These are phyloP conservation scores for Aleiodes leptofemur DNA, from an alignment of 2,888 invertebrate genomes.

Conservation along the genomic window DNA sequence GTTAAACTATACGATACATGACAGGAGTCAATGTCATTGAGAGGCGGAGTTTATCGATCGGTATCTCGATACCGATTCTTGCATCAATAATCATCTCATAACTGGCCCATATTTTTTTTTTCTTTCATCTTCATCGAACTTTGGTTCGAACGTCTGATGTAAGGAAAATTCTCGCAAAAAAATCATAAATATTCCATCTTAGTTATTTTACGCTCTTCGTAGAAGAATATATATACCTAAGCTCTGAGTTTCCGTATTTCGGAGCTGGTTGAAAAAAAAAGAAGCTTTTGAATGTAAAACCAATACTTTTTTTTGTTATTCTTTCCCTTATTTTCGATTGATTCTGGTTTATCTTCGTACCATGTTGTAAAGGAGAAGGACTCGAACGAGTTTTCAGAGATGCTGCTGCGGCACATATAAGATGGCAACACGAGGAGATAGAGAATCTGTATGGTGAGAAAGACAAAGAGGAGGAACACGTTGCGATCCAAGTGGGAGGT, in stretches of 20 bases:
- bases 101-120: constrained; percentile 22
- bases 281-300: neutral
- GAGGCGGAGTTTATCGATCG: constrained; percentile 11
- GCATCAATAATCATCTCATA: neutral
- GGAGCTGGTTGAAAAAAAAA: neutral
- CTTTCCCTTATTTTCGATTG: constrained; percentile 35
- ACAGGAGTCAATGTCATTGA: constrained; percentile 16
- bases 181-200: neutral
- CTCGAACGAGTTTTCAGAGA: constrained; percentile 41
- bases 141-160: neutral
- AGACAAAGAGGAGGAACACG: constrained; percentile 28
- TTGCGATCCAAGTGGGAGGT: constrained; percentile 53
- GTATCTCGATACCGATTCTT: constrained; percentile 21
- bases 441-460: constrained; percentile 13
- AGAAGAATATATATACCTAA: neutral
- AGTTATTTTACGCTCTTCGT: neutral
- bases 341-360: constrained; percentile 37
- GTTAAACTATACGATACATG: neutral
- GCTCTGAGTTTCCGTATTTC: constrained; percentile 12
- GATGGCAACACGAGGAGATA: constrained; percentile 4
- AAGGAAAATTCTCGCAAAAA: constrained; percentile 1
- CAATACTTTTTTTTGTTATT: neutral
- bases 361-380: constrained; percentile 20
- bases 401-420: constrained; percentile 21
- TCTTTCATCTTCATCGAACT: neutral